Conservation (phyloP, 2,888 invertebrate species). For the Timema podura region DNA sequence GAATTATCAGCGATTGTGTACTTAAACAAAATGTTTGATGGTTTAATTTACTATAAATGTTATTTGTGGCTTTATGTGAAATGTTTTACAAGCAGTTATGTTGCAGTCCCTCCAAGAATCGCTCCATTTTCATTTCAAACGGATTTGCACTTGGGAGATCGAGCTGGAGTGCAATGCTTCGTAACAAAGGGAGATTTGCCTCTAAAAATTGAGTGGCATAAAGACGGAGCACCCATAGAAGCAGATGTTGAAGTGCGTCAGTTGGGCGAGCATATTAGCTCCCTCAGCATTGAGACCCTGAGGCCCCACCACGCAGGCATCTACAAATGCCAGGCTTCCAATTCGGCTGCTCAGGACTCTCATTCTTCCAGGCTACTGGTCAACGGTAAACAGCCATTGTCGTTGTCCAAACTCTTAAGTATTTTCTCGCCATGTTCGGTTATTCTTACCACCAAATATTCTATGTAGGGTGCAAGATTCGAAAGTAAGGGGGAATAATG, state of each 20-base stretch:
- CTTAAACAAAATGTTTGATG: background rate
- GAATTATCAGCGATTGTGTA: no score
- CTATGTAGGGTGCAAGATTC: background rate
- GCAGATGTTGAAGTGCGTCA: slow-evolving; percentile 35
- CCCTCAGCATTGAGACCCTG: slow-evolving; percentile 34
- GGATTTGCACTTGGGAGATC: slow-evolving; percentile 41
- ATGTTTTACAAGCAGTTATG: slow-evolving; percentile 22
- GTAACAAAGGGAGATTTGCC: slow-evolving; percentile 40
- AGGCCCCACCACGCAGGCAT: slow-evolving; percentile 33
- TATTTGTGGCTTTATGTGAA: background rate
- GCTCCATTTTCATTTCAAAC: slow-evolving; percentile 44
- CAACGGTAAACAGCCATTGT: slow-evolving; percentile 37
- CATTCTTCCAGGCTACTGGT: slow-evolving; percentile 39
- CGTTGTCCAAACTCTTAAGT: slow-evolving; percentile 17
- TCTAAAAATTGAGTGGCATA: slow-evolving; percentile 40
- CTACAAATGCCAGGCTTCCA: slow-evolving; percentile 34
- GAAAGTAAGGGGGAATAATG: background rate
- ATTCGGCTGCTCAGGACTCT: slow-evolving; percentile 34
- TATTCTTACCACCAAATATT: background rate
- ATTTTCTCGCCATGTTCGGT: background rate
- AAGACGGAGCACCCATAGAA: slow-evolving; percentile 38
- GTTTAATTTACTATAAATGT: background rate
- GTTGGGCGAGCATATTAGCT: slow-evolving; percentile 37
- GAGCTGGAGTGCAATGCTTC: slow-evolving; percentile 41
- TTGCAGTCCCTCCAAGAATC: slow-evolving; percentile 43